Evolutionary conservation across 1,140 invertebrate genomes (phyloP), one percentile per base, ranked within the genome.

Genomic region (Penaeus chinensis): DNA sequence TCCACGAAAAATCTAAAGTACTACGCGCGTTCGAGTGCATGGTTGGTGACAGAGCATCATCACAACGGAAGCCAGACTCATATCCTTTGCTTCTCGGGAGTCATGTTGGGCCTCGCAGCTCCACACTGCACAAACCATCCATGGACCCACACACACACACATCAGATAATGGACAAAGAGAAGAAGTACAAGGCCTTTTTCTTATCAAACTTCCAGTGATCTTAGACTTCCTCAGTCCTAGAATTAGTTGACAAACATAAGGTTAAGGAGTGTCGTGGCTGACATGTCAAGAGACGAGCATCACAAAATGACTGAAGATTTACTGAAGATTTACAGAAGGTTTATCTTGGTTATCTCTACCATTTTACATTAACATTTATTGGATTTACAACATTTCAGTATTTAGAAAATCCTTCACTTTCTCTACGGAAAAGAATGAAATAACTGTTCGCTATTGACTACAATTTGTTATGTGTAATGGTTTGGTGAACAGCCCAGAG

Each of bases 1-100:
- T 90, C 89, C 89, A 89, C 87, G 89, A 89, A 90, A 90, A 89
- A 89, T 90, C 89, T 90, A 90, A 89, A 89, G 83, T 89, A 85
- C 83, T 89, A 85, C 83, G 83, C 87, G 89, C 89, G 84, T 85
- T 84, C 65, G 81, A 88, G 89, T 89, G 89, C 87, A 76, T 89
- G 87, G 87, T 83, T 88, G 47, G 84, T 82, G 84, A 82, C 83
- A 89, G 86, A 85, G 84, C 83, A 74, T 85, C 61, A 74, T 71
- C 79, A 87, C 79, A 81, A 87, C 54, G 66, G 65, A 82, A 76
- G 81, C 86, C 86, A 87, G 77, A 87, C 86, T 77, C 69, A 66
- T 87, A 60, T 74, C 66, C 32, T 54, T 77, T 74, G 71, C 71
- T 82, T 63, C 71, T 82, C 62, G 61, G 61, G 74, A 65, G 85